Conservation (phyloP, 2,888 invertebrate genomes). For the Nipponacmea schrenckii region DNA sequence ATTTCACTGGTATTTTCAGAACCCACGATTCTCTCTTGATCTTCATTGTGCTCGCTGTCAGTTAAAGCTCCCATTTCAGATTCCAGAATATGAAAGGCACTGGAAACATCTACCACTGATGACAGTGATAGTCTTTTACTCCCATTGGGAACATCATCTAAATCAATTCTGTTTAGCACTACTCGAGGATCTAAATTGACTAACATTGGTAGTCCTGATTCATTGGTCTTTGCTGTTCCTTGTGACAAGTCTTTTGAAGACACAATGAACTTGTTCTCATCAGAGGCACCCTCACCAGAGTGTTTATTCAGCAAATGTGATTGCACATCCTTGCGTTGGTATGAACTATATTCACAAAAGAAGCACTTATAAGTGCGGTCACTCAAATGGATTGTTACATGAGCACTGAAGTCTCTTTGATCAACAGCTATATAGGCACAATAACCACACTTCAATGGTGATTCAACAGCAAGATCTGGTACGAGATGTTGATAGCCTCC, state of each 20-base stretch:
- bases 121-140: background rate
- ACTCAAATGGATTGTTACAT: conserved; percentile 43
- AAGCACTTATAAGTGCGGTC: conserved; percentile 43
- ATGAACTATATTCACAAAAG: conserved; percentile 41
- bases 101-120: background rate
- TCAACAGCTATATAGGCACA: conserved; percentile 42
- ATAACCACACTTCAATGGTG: conserved; percentile 46
- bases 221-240: conserved; percentile 8
- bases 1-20: background rate
- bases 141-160: background rate
- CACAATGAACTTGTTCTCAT: conserved; percentile 21
- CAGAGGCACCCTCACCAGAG: conserved; percentile 27
- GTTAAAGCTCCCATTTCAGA: background rate
- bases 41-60: background rate
- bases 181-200: conserved; percentile 26
- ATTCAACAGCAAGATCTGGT: conserved; percentile 33
- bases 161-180: conserved; percentile 13
- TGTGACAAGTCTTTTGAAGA: conserved; percentile 10
- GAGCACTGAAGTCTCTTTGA: conserved; percentile 41
- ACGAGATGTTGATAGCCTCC: conserved; percentile 36
- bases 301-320: conserved; percentile 31
- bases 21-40: background rate
- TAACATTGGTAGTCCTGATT: conserved; percentile 20
- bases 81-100: background rate
- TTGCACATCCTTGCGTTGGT: conserved; percentile 25